Conservation (phyloP, 2,113 vertebrate genomes). For the Cyprinus carpio region DNA sequence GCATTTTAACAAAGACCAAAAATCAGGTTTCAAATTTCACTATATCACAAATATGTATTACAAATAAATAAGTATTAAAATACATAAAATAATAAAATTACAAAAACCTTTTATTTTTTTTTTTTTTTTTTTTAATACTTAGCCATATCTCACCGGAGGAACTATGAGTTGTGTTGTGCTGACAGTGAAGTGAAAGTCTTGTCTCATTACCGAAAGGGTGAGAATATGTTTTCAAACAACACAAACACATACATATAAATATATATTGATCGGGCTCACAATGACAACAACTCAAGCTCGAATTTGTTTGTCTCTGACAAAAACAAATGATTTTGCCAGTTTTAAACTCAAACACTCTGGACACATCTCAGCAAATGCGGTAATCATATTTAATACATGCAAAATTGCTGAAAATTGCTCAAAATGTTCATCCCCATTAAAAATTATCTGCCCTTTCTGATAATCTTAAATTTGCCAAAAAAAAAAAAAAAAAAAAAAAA, state of each 20-base stretch:
- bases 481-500: not conserved
- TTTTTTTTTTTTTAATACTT: too few relatives aligned
- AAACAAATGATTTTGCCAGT: not conserved
- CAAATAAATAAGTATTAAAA: too few relatives aligned
- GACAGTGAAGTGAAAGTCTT: not conserved
- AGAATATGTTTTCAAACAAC: conserved; percentile 47
- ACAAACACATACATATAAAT: conserved; percentile 34
- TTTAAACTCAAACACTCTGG: not conserved
- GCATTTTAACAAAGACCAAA: not conserved
- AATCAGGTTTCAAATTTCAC: not conserved
- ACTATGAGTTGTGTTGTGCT: not conserved
- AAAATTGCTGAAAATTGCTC: not conserved
- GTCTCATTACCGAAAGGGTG: conserved; percentile 34
- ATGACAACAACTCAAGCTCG: conserved; percentile 10
- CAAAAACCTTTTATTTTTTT: too few relatives aligned
- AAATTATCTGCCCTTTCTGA: not conserved
- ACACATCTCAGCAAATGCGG: not conserved
- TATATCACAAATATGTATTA: too few relatives aligned
- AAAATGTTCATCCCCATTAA: not conserved
- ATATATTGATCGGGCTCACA: conserved; percentile 39
- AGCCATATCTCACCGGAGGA: not conserved
- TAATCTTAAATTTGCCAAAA: not conserved
- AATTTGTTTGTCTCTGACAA: conserved; percentile 8
- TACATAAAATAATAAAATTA: too few relatives aligned
- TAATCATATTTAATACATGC: not conserved